Evolutionary conservation across 2,888 invertebrate genomes (phyloP), one percentile per base, ranked within the genome.

Genomic region (Trypoxylon attenuatum): DNA sequence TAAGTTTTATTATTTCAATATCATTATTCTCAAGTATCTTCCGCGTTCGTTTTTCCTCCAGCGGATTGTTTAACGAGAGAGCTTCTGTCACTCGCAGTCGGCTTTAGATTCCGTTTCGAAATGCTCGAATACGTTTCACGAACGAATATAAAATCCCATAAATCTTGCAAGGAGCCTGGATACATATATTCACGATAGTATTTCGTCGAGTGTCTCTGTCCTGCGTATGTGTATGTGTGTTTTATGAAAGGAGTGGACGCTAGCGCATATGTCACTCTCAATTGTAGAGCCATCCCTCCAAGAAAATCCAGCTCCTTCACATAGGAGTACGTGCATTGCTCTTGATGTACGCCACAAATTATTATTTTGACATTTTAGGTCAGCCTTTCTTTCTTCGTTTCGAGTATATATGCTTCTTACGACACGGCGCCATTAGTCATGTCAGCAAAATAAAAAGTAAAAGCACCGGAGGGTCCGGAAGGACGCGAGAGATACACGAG

Each of bases 281-380:
- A 57, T 50, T 57, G 61, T 45, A 29, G 49, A 56, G 60, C 52
- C 43, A 41, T 56, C 56, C 45, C 6, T 41, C 25, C 43, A 50
- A 27, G 50, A 45, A 68, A 68, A 73, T 69, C 56, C 69, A 52
- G 49, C 53, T 50, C 63, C 65, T 69, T 63, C 62, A 33, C 56
- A 54, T 45, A 33, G 54, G 53, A 54, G 69, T 62, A 66, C 66
- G 61, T 60, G 68, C 65, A 54, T 50, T 16, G 43, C 58, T 54
- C 69, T 64, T 81, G 80, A 81, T 70, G 60, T 77, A 81, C 73
- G 72, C 58, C 49, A 41, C 54, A 70, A 76, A 82, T 82, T 80
- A 78, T 82, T 81, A 82, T 82, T 82, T 82, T 77, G 80, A 79
- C 77, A 64, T 81, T 70, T 77, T 69, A 56, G 71, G 65, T 59